Percentiles rank a stretch among this genome's conserved stretches.
These are phyloP conservation scores for Accipiter cooperii DNA, from an alignment of 2,113 vertebrate genomes.

Conservation along the genomic window DNA sequence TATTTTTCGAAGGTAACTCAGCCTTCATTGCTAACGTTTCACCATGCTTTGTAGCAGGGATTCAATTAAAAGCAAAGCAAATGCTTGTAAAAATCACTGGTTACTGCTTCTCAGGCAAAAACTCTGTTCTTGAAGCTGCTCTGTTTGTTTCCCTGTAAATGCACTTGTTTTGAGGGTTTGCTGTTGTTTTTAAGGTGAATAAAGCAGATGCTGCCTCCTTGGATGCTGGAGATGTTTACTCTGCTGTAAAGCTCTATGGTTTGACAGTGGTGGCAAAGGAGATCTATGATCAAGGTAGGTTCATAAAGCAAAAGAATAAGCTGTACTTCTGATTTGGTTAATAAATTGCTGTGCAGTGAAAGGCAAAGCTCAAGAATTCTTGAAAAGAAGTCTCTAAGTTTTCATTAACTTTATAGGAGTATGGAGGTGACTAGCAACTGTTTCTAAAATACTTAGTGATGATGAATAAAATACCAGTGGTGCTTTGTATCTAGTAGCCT, in stretches of 20 bases:
- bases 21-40: background rate
- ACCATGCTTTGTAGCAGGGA: background rate
- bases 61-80: background rate
- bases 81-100: background rate
- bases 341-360: background rate
- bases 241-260: slow-evolving; percentile 84
- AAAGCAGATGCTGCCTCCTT: slow-evolving; percentile 83
- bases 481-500: background rate
- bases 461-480: background rate
- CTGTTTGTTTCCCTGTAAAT: background rate
- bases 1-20: background rate
- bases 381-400: background rate
- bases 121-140: background rate
- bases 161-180: background rate
- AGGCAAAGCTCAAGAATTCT: background rate
- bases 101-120: background rate
- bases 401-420: background rate
- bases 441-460: background rate
- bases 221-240: slow-evolving; percentile 87
- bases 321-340: background rate
- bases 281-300: slow-evolving; percentile 79
- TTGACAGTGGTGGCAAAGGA: slow-evolving; percentile 83
- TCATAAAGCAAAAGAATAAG: background rate
- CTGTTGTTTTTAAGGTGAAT: slow-evolving; percentile 73
- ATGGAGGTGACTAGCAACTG: background rate